Percentiles rank a stretch among this genome's conserved stretches.
Conservation (phyloP, 2,888 invertebrate species). For the Eupithecia centaureata region DNA sequence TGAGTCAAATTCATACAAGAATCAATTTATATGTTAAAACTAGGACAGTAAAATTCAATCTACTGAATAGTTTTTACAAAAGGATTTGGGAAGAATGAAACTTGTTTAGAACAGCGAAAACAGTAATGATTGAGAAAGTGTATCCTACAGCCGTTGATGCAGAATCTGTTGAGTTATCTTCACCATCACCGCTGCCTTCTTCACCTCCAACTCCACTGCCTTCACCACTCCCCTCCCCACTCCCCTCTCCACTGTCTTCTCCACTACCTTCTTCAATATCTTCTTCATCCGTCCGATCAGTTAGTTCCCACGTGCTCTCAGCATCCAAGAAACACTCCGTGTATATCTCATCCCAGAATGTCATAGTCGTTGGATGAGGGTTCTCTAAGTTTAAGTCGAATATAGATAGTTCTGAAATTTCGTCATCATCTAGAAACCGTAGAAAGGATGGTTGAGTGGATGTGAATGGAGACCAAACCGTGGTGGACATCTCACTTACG, state of each 20-base stretch:
- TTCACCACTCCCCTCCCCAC: slow-evolving; percentile 30
- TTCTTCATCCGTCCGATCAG: slow-evolving; percentile 45
- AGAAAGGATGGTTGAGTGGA: slow-evolving; percentile 48
- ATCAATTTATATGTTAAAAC: slow-evolving; percentile 21
- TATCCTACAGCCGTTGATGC: slow-evolving; percentile 64
- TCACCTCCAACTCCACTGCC: slow-evolving; percentile 35
- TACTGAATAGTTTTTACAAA: slow-evolving; percentile 55
- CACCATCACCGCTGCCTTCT: slow-evolving; percentile 40
- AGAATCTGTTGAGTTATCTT: slow-evolving; percentile 48
- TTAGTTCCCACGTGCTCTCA: slow-evolving; percentile 58
- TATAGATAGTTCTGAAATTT: slow-evolving; percentile 48
- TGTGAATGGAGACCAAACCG: slow-evolving; percentile 64
- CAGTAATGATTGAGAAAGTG: slow-evolving; percentile 62
- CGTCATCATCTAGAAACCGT: slow-evolving; percentile 57
- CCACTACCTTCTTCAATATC: slow-evolving; percentile 28
- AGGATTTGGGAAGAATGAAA: slow-evolving; percentile 58
- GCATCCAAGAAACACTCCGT: slow-evolving; percentile 65
- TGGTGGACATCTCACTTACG: slow-evolving; percentile 55
- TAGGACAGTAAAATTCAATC: slow-evolving; percentile 34
- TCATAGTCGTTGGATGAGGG: slow-evolving; percentile 57
- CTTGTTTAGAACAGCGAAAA: slow-evolving; percentile 60
- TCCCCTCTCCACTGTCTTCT: slow-evolving; percentile 29
- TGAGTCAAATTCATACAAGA: slow-evolving; percentile 36
- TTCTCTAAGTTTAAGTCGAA: slow-evolving; percentile 56
- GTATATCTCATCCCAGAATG: slow-evolving; percentile 71